Base-by-base conservation (phyloP, 2,113 vertebrate genomes). In the Ochotona princeps region DNA sequence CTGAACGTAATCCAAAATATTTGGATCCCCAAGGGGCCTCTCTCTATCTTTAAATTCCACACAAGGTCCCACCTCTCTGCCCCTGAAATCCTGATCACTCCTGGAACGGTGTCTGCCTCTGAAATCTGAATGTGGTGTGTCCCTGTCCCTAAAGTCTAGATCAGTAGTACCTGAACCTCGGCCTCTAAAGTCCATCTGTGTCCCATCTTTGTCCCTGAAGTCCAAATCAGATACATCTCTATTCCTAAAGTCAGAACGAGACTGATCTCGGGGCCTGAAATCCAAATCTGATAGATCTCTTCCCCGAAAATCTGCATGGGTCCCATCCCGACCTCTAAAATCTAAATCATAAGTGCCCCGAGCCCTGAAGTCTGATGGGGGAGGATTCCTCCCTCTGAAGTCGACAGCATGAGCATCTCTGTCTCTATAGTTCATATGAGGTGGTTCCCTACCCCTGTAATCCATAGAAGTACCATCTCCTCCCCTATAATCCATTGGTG, bases 1-100 rank as follows among this genome's bases (percentile, higher is more conserved):
- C 81, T 98, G 98, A 96, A 97, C 96, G 93, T 97, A 98, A 93
- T 98, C 98, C 97, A 98, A 97, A 87, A 98, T 83, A 87, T 88
- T 96, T 97, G 97, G 96, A 94, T 99, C 98, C 96, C 97, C 47
- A 4, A 98, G 90, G 75, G 98, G 98, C 93, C 98, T 98, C 69
- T 98, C 98, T 60, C 98, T 99, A 82, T 98, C 99, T 97, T 99
- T 98, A 97, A 99, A 99, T 97, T 99, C 99, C 97, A 98, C 98
- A 96, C 99, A 98, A 63, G 98, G 97, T 92, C 98, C 98, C 30
- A 98, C 96, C 84, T 98, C 98, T 97, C 99, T 98, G 96, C 97
- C 98, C 93, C 99, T 99, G 96, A 98, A 98, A 96, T 99, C 99
- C 97, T 99, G 98, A 97, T 98, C 97, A 93, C 98, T 98, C 57